A percentile compares a stretch with the other conserved stretches of the same genome.
These are phyloP conservation scores for Numenius arquata DNA, from an alignment of 2,113 vertebrate genomes.

Conservation along the genomic window DNA sequence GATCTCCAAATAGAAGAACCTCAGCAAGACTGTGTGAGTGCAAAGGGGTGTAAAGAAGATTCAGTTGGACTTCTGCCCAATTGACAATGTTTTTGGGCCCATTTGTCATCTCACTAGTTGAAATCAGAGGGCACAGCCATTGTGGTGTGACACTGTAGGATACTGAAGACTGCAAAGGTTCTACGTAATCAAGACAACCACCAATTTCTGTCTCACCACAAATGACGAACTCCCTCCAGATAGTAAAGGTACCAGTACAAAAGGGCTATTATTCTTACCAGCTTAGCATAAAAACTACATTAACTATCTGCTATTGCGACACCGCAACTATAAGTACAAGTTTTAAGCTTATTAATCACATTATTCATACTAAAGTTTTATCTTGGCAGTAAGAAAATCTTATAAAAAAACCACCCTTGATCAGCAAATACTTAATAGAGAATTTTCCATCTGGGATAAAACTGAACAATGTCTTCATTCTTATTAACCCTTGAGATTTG, in stretches of 20 bases:
- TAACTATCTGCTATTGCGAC: not conserved
- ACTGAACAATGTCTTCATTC: not conserved
- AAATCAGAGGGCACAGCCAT: not conserved
- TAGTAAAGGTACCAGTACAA: not conserved
- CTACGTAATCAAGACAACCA: not conserved
- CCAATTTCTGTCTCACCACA: not conserved
- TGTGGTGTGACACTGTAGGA: not conserved
- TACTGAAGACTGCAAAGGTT: not conserved
- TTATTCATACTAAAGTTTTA: not conserved
- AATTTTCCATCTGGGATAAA: not conserved
- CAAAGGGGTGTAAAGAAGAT: not conserved
- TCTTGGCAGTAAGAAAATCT: not conserved
- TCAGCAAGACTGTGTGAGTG: not conserved
- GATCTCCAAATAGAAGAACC: not conserved
- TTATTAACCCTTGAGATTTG: slow-evolving; percentile 12
- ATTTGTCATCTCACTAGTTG: not conserved
- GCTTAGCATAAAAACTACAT: not conserved
- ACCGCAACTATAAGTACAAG: not conserved
- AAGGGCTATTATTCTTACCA: not conserved
- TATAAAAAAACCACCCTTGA: not conserved
- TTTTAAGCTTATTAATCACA: slow-evolving; percentile 1
- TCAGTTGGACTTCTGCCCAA: not conserved
- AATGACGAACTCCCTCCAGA: not conserved
- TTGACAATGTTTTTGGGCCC: not conserved
- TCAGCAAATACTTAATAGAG: not conserved